Percentiles rank a stretch among this genome's conserved stretches.
These are phyloP conservation scores for Nebria brevicollis DNA, from an alignment of 2,888 invertebrate species.

Conservation along the genomic window DNA sequence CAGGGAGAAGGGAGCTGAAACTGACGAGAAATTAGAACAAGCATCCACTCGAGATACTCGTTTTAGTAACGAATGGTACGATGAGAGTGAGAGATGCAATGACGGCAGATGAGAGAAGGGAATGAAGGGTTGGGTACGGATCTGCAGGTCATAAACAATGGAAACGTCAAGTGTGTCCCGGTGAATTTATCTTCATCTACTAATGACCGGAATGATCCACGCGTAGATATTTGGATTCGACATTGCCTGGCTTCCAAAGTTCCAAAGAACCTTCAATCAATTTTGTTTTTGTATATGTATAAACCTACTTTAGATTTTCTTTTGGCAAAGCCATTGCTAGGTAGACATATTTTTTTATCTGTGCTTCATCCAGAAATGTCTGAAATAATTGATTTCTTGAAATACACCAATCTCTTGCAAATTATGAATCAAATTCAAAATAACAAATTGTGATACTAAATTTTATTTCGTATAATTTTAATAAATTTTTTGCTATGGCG, in stretches of 20 bases:
- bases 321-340: background rate
- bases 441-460: too few species aligned
- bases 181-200: constrained; percentile 43
- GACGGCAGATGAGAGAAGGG: background rate
- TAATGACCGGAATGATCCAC: constrained; percentile 37
- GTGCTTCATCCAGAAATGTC: background rate
- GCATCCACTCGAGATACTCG: constrained; percentile 8
- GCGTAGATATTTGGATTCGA: constrained; percentile 29
- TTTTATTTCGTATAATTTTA: too few species aligned
- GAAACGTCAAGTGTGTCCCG: constrained; percentile 26
- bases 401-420: too few species aligned
- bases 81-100: background rate
- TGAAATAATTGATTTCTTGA: background rate
- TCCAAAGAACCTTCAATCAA: background rate
- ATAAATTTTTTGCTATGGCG: too few species aligned
- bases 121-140: background rate
- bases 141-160: constrained; percentile 40
- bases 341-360: background rate
- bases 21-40: constrained; percentile 31
- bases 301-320: background rate
- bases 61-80: background rate
- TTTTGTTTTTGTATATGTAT: background rate
- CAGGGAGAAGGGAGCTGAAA: background rate
- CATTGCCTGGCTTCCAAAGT: constrained; percentile 14
- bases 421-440: too few species aligned